phyloP scores from a whole-genome alignment of 2,888 invertebrate species.

The Zaprionus bogoriensis region DNA sequence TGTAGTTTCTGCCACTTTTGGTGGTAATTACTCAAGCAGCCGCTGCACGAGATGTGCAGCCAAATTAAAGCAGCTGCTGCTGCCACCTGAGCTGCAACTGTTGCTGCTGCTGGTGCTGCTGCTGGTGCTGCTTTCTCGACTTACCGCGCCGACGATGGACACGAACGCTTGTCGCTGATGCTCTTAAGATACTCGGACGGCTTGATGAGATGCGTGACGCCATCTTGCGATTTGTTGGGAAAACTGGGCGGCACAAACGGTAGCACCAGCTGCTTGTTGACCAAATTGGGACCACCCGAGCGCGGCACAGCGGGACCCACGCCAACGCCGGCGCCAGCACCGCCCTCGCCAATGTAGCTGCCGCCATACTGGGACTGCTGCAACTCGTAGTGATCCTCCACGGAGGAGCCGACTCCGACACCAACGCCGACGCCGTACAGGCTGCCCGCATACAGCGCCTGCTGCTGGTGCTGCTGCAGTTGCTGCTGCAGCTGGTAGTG shows the following conservation, averaged over 20 bases:
- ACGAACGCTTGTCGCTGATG: conserved; percentile 87
- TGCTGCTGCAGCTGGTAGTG: conserved; percentile 32
- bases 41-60: conserved; percentile 63
- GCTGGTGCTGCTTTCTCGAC: conserved; percentile 48
- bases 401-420: conserved; percentile 74
- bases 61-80: conserved; percentile 40
- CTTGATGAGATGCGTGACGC: conserved; percentile 93
- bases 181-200: conserved; percentile 95
- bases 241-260: conserved; percentile 97
- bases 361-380: conserved; percentile 79
- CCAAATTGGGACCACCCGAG: conserved; percentile 86
- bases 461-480: conserved; percentile 56
- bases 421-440: conserved; percentile 57
- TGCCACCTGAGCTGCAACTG: conserved; percentile 19
- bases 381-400: conserved; percentile 80
- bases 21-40: conserved; percentile 59
- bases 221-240: conserved; percentile 87
- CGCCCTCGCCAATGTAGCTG: conserved; percentile 46
- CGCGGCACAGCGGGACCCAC: conserved; percentile 57
- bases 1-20: conserved; percentile 60
- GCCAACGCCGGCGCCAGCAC: conserved; percentile 16
- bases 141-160: conserved; percentile 84
- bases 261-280: conserved; percentile 92
- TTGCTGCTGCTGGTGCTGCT: background rate
- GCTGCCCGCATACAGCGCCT: conserved; percentile 66